phyloP scores from a whole-genome alignment of 1,140 invertebrate species.

The Caerostris darwini region DNA sequence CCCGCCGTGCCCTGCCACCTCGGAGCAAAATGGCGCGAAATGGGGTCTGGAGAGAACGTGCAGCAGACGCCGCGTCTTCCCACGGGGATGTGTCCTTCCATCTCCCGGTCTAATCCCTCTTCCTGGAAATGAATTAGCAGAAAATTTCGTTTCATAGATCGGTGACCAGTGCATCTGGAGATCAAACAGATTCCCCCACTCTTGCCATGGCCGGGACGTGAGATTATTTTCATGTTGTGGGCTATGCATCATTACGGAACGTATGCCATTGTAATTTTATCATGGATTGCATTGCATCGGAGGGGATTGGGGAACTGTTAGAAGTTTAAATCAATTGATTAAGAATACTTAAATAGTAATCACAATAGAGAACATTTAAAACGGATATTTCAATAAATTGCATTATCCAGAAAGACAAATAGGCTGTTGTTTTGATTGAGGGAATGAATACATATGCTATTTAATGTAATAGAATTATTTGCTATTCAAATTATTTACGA shows the following conservation, averaged over 20 bases:
- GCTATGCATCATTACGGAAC: neutral
- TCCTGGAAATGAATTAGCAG: constrained; percentile 20
- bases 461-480: too few relatives aligned
- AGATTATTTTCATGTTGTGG: neutral
- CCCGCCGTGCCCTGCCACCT: neutral
- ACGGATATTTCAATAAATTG: too few relatives aligned
- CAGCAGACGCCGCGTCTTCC: constrained; percentile 3
- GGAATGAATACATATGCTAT: too few relatives aligned
- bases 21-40: constrained; percentile 26
- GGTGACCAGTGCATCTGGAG: constrained; percentile 21
- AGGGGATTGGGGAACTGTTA: too few relatives aligned
- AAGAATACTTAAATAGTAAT: too few relatives aligned
- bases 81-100: constrained; percentile 23
- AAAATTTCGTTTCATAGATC: constrained; percentile 40
- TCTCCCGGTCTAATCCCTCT: neutral
- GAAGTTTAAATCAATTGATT: too few relatives aligned
- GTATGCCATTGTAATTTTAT: neutral
- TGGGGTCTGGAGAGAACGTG: constrained; percentile 7
- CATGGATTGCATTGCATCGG: too few relatives aligned
- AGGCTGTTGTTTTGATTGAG: too few relatives aligned
- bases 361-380: too few relatives aligned
- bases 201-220: neutral
- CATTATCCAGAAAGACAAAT: too few relatives aligned
- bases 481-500: too few relatives aligned
- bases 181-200: constrained; percentile 10